phyloP scores from a whole-genome alignment of 2,113 vertebrate species.

The Caranx melampygus region DNA sequence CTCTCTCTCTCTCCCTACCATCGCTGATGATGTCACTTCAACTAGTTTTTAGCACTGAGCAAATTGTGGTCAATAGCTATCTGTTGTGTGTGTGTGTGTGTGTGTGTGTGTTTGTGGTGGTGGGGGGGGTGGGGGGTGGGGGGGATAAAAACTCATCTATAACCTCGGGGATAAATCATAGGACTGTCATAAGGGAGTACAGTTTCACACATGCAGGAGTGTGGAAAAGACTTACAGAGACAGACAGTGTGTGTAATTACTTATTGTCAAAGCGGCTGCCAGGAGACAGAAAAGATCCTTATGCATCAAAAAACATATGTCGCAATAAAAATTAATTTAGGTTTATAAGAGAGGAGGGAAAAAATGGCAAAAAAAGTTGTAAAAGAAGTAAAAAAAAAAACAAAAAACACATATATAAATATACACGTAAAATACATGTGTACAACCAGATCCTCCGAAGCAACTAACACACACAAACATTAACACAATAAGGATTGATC shows the following conservation, averaged over 20 bases:
- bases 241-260: conserved; percentile 49
- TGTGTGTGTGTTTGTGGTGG: conserved; percentile 25
- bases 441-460: not conserved
- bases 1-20: conserved; percentile 19
- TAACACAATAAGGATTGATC: conserved; percentile 3
- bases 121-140: too few species aligned
- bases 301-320: conserved; percentile 43
- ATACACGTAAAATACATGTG: not conserved
- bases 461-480: conserved; percentile 12
- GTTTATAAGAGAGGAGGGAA: not conserved
- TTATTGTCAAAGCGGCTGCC: conserved; percentile 52
- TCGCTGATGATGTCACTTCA: conserved; percentile 58
- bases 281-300: conserved; percentile 27
- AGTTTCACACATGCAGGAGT: conserved; percentile 33
- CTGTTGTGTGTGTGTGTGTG: conserved; percentile 31
- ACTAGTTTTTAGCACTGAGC: conserved; percentile 24
- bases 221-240: conserved; percentile 22
- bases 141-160: conserved; percentile 46
- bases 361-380: not conserved
- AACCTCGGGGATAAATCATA: conserved; percentile 57
- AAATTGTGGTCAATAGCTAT: conserved; percentile 34
- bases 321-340: not conserved
- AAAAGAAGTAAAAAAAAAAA: not conserved
- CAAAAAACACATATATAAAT: not conserved
- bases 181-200: conserved; percentile 36